phyloP scores from a whole-genome alignment of 2,888 invertebrate species.

The Elysia crispata region DNA sequence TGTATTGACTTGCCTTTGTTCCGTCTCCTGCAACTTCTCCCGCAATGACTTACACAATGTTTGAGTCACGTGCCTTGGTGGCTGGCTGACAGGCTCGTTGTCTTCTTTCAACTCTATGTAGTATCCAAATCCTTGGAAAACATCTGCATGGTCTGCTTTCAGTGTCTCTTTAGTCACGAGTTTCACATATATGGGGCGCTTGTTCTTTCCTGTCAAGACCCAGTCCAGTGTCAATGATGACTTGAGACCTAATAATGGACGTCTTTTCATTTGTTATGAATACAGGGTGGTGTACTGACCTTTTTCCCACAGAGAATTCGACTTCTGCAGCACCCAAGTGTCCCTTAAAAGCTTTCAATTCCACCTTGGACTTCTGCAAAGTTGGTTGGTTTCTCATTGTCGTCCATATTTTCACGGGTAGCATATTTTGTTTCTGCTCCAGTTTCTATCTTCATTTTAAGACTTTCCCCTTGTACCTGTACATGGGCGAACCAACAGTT shows the following conservation, averaged over 20 bases:
- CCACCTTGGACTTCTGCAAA: background rate
- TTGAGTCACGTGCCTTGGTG: slow-evolving; percentile 38
- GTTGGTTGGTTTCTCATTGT: too few species aligned
- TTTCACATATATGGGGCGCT: background rate
- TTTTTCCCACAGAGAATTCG: background rate
- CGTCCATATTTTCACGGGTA: too few species aligned
- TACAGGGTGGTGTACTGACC: background rate
- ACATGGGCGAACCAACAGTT: too few species aligned
- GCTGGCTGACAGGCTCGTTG: slow-evolving; percentile 17
- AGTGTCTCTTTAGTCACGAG: background rate
- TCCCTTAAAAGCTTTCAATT: background rate
- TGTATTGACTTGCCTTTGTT: slow-evolving; percentile 22
- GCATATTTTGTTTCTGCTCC: background rate
- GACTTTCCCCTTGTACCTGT: too few species aligned
- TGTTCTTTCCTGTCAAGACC: background rate
- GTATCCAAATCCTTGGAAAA: slow-evolving; percentile 29
- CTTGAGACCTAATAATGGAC: background rate
- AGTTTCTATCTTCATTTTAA: too few species aligned
- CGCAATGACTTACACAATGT: slow-evolving; percentile 22
- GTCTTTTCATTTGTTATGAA: background rate
- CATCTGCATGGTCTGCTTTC: background rate
- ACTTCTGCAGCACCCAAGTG: background rate
- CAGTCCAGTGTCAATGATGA: background rate
- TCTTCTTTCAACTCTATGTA: slow-evolving; percentile 30
- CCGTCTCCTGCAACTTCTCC: slow-evolving; percentile 31